Evolutionary conservation across 2,797 vertebrate species (phyloP), one percentile per base, ranked within the genome.

Genomic region (Anguilla marmorata): DNA sequence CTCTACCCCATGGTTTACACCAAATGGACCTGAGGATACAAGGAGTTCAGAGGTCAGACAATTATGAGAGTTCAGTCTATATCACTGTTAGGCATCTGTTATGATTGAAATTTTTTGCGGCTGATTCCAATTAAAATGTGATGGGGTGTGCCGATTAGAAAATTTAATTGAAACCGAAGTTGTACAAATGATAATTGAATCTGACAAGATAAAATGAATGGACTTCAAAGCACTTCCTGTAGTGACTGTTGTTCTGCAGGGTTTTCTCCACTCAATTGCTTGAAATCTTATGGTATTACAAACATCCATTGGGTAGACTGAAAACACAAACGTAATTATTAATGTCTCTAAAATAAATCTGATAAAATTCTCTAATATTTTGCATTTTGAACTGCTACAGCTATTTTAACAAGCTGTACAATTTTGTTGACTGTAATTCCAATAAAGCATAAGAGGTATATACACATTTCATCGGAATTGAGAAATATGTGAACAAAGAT

Each of bases 1-100:
- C 91, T 99, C 98, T 72, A 99, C 97, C 0, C 98, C 98, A 0
- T 99, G 98, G 91, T 99, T 99, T 56, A 99, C 95, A 19, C 98
- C 98, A 89, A 98, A 98, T 1, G 98, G 98, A 91, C 98, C 98
- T 99, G 92, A n/a, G 74, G 60, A 88, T 89, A 92, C 37, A 50
- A 60, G 45, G 4, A 66, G 33, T 37, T 48, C 33, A 37, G 27
- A 85, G 54, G 27, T 84, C 82, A 85, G 84, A 41, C 45, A 48
- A 74, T 21, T 41, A 30, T 79, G n/a, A 37, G 66, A n/a, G 9
- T 33, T 1, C 52, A 48, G 14, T 74, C 50, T 48, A 41, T 6
- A 50, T 21, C 74, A 84, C 37, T 6, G 74, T 1, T 21, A 21
- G 37, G 74, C 19, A 7, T 79, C 74, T 41, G 74, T 82, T 48